Evolutionary conservation across 2,888 invertebrate species (phyloP), one percentile per base, ranked within the genome.

Genomic region (Leistus spinibarbis): DNA sequence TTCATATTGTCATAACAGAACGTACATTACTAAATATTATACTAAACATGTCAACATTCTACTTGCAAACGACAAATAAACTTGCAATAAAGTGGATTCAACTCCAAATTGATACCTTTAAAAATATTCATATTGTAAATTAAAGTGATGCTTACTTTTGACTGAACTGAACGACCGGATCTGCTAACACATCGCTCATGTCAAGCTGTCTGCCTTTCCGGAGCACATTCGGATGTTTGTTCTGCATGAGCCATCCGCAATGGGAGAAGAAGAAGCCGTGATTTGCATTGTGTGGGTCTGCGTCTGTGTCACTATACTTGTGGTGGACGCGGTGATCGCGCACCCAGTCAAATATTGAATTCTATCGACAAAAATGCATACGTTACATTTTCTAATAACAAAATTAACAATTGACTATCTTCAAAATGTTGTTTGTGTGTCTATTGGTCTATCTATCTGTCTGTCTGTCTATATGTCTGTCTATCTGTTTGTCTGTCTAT

Each of bases 191-290:
- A 83, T 98, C 97, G 53, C 89, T 91, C 89, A 96, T 90, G 82
- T 97, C 95, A n/a, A 97, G 87, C 80, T 90, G 90, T 70, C 88
- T 88, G 23, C 97, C 97, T 81, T 93, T 92, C 20, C 86, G 86
- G 66, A 93, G 86, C 0, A 97, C 95, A 76, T 94, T 93, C 0
- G 95, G 95, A 84, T 96, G 96, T 84, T 97, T 97, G 80, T 90
- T 90, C 90, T 93, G 91, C 91, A 94, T 92, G 20, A 97, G 88
- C 98, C 97, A 98, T 20, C 97, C 97, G 54, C 96, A 91, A 83
- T 98, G 97, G 0, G 97, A 89, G 86, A 97, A 98, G 86, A 98
- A 96, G 86, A 96, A 95, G 0, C 96, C 96, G 5, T 95, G 88
- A 73, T 89, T 89, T 2, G 91, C 91, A 83, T 95, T 91, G 83